A percentile compares a stretch with the other conserved stretches of the same genome.
These are phyloP conservation scores for Lepidochrysops patricia DNA, from an alignment of 2,888 invertebrate genomes.

Conservation along the genomic window DNA sequence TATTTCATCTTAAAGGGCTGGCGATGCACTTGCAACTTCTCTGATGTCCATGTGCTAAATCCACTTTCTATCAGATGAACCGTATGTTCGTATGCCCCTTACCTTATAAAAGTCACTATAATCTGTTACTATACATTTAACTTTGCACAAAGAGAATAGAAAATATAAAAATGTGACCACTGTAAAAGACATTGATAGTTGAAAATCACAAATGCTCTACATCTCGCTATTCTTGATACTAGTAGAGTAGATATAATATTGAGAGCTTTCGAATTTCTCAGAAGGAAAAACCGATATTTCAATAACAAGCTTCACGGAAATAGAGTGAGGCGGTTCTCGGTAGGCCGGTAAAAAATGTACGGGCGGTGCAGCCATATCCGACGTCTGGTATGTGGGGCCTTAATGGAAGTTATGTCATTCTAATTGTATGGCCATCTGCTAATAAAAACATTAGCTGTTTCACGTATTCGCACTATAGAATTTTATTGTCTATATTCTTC, in stretches of 20 bases:
- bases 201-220: no score
- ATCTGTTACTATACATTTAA: no score
- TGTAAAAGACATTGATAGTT: no score
- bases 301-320: slow-evolving; percentile 21
- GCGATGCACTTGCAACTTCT: no score
- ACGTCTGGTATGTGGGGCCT: not conserved
- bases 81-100: no score
- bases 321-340: slow-evolving; percentile 23
- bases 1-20: no score
- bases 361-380: slow-evolving; percentile 19
- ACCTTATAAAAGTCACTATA: no score
- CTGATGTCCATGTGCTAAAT: no score
- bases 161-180: no score
- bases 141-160: no score
- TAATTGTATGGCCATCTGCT: not conserved
- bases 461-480: not conserved
- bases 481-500: not conserved
- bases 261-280: not conserved
- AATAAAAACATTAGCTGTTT: slow-evolving; percentile 2
- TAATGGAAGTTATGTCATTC: slow-evolving; percentile 7
- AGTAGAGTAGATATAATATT: not conserved
- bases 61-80: no score
- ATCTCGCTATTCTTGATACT: not conserved
- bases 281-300: not conserved
- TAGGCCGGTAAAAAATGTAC: slow-evolving; percentile 23